Conservation (phyloP, 2,888 invertebrate species). For the Trachelus tabidus region DNA sequence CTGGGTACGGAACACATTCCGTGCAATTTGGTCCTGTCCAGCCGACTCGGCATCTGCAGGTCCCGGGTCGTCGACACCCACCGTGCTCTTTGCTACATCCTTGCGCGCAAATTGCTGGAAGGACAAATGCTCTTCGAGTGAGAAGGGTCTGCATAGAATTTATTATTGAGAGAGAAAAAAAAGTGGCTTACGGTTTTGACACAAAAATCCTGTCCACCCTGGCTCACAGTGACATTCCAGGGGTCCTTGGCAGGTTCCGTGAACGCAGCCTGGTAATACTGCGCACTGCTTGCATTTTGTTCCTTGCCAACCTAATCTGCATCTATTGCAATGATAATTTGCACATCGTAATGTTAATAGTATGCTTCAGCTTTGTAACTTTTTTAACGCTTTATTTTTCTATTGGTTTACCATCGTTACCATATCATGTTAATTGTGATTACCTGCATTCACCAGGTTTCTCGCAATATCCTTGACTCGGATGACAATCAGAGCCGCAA, state of each 20-base stretch:
- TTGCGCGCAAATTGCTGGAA: constrained; percentile 82
- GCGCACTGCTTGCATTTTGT: constrained; percentile 87
- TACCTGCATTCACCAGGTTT: constrained; percentile 84
- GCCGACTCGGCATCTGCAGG: constrained; percentile 89
- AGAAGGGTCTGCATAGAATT: neutral
- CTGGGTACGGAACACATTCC: constrained; percentile 86
- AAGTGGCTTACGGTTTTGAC: constrained; percentile 81
- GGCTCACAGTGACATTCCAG: constrained; percentile 90
- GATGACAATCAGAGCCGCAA: constrained; percentile 87
- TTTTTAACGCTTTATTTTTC: neutral
- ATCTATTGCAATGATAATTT: constrained; percentile 67
- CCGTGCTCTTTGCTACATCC: constrained; percentile 88
- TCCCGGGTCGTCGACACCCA: constrained; percentile 82
- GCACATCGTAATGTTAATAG: neutral
- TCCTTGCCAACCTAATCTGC: constrained; percentile 92
- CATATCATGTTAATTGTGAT: constrained; percentile 30
- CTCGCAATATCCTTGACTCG: constrained; percentile 87
- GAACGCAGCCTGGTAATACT: constrained; percentile 89
- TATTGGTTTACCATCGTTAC: neutral
- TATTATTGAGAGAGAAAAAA: neutral
- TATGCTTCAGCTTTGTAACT: neutral
- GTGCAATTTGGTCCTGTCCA: constrained; percentile 84
- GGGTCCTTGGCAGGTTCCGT: constrained; percentile 90
- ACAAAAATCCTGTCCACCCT: constrained; percentile 91
- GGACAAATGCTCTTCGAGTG: neutral